Percentiles rank a stretch among this genome's conserved stretches.
Conservation (phyloP, 92 coral and sea anemone species). For the Micromussa lordhowensis region DNA sequence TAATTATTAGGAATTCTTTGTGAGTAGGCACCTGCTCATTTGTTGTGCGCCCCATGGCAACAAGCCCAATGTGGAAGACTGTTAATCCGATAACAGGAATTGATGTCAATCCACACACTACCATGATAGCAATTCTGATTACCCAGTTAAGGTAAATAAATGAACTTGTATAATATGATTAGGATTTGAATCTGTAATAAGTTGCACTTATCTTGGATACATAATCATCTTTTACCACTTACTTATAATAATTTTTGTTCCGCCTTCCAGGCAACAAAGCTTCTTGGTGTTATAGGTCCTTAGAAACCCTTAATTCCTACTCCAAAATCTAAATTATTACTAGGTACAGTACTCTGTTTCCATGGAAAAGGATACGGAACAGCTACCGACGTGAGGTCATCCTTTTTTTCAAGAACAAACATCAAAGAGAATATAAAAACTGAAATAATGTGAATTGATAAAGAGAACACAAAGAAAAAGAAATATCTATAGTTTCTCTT, state of each 20-base stretch:
- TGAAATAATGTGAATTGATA: constrained; percentile 83
- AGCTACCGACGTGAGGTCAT: constrained; percentile 58
- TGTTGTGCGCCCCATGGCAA: constrained; percentile 95
- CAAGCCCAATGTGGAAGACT: constrained; percentile 92
- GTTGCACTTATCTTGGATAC: neutral
- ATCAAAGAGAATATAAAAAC: constrained; percentile 85
- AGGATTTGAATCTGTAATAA: neutral
- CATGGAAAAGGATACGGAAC: constrained; percentile 92
- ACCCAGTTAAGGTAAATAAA: constrained; percentile 60
- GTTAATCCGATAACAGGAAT: constrained; percentile 96
- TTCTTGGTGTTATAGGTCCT: too few species aligned
- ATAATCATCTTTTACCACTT: neutral
- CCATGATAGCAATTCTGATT: constrained; percentile 80
- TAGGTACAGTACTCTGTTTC: neutral
- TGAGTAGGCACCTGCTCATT: constrained; percentile 85
- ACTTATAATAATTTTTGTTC: too few species aligned
- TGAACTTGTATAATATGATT: neutral
- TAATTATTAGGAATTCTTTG: too few species aligned
- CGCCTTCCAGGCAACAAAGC: too few species aligned
- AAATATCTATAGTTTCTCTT: constrained; percentile 94
- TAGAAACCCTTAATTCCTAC: too few species aligned
- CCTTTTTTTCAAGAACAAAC: constrained; percentile 74
- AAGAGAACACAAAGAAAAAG: constrained; percentile 88
- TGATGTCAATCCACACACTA: constrained; percentile 88
- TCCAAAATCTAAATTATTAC: too few species aligned